phyloP scores from a whole-genome alignment of 92 coral and sea anemone species.

The Desmophyllum pertusum region DNA sequence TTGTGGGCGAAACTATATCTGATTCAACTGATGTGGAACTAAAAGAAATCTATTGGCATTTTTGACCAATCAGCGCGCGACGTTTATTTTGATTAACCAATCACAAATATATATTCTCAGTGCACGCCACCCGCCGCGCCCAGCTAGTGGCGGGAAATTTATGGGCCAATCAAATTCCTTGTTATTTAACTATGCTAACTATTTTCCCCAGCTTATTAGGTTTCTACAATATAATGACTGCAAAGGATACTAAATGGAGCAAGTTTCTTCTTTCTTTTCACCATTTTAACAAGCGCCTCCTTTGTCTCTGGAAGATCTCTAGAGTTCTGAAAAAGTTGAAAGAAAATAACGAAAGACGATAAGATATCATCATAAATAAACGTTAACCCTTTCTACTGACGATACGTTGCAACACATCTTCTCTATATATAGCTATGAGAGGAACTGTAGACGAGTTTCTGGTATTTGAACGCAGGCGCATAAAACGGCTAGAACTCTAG shows the following conservation, averaged over 20 bases:
- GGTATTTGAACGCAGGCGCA: too few relatives aligned
- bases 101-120: background rate
- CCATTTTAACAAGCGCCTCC: constrained; percentile 23
- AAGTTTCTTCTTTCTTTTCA: constrained; percentile 29
- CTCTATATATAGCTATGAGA: too few relatives aligned
- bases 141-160: background rate
- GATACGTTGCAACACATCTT: too few relatives aligned
- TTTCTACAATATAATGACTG: background rate
- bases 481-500: background rate
- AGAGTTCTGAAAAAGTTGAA: constrained; percentile 11
- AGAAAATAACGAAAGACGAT: background rate
- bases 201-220: too few relatives aligned
- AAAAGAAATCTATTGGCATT: background rate
- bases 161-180: background rate
- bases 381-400: too few relatives aligned
- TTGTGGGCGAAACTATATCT: background rate
- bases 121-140: background rate
- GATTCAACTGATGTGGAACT: background rate
- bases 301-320: constrained; percentile 49
- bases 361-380: too few relatives aligned
- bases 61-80: background rate
- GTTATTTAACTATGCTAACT: too few relatives aligned
- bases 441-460: too few relatives aligned
- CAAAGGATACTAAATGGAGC: constrained; percentile 50
- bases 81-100: background rate